phyloP scores from a whole-genome alignment of 2,113 vertebrate species.

The Chaetodon trifascialis region DNA sequence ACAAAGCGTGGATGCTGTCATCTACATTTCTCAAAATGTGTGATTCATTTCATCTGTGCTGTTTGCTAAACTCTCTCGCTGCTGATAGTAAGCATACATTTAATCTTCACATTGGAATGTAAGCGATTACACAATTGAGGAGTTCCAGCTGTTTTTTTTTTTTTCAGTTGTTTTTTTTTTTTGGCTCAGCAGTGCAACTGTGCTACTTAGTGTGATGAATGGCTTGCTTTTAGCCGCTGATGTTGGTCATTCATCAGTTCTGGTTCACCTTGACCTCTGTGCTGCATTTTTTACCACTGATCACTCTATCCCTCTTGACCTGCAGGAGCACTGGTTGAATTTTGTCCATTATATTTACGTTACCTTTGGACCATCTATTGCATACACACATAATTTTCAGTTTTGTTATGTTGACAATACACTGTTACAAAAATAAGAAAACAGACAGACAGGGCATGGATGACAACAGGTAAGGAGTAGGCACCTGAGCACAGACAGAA shows the following conservation, averaged over 20 bases:
- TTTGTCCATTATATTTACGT: no score
- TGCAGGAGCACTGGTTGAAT: neutral
- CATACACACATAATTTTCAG: neutral
- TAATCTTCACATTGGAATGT: neutral
- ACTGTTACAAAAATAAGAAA: no score
- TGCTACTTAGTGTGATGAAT: conserved; percentile 42
- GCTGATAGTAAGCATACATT: neutral
- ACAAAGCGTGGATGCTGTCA: neutral
- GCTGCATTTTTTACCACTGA: conserved; percentile 1
- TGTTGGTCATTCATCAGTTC: conserved; percentile 45
- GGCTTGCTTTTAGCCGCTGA: conserved; percentile 9
- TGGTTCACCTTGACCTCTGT: conserved; percentile 36
- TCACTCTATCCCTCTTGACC: neutral
- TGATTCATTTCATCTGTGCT: neutral
- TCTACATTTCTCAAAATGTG: neutral
- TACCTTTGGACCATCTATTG: neutral
- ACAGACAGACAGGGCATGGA: no score
- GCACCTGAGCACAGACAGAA: no score
- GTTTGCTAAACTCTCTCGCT: neutral
- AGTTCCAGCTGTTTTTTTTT: neutral
- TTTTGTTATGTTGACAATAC: neutral
- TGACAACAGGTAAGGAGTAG: no score
- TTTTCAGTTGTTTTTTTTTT: neutral
- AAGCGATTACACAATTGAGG: neutral
- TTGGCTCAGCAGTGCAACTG: neutral